A percentile compares a stretch with the other conserved stretches of the same genome.
Conservation (phyloP, 2,888 invertebrate genomes). For the Euzetes globulus region DNA sequence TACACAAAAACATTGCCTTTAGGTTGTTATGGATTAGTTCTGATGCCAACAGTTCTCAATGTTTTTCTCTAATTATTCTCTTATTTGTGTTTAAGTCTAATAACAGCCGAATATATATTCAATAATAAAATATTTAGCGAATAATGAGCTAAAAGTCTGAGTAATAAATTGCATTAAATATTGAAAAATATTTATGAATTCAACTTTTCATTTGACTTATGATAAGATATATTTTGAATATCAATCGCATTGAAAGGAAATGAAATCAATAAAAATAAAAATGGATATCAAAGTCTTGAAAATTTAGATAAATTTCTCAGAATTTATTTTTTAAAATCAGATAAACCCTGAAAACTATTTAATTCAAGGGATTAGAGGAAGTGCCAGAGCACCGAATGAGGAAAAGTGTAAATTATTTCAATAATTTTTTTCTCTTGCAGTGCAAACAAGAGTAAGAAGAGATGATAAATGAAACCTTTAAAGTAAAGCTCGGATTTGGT, state of each 20-base stretch:
- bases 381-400: too few relatives aligned
- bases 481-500: conserved; percentile 23
- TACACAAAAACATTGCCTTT: background rate
- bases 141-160: background rate
- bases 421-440: background rate
- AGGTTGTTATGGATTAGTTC: conserved; percentile 1
- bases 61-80: background rate
- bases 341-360: too few relatives aligned
- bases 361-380: too few relatives aligned
- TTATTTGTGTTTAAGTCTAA: background rate
- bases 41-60: background rate
- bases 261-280: too few relatives aligned
- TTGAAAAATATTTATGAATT: too few relatives aligned
- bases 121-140: background rate
- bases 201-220: too few relatives aligned
- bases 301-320: too few relatives aligned
- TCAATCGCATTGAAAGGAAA: too few relatives aligned
- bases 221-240: too few relatives aligned
- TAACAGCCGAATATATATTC: background rate
- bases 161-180: background rate
- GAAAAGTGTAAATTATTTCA: conserved; percentile 24
- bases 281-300: too few relatives aligned
- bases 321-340: too few relatives aligned
- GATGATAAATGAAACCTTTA: background rate
- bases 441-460: background rate